Conservation (phyloP, 2,888 invertebrate species). For the Busseola fusca region DNA sequence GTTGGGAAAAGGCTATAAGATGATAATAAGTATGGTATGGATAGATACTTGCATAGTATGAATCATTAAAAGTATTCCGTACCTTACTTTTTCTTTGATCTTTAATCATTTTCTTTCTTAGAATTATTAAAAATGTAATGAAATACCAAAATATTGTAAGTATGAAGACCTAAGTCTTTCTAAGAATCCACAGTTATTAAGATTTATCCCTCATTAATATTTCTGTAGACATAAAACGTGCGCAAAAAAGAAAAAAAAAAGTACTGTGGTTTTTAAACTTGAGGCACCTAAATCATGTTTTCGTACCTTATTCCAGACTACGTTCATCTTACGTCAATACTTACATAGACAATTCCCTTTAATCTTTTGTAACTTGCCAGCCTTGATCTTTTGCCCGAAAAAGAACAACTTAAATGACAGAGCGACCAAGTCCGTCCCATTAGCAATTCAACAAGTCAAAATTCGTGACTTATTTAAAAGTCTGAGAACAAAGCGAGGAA, state of each 20-base stretch:
- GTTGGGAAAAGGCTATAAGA: no score
- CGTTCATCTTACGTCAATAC: neutral
- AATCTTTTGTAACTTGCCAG: slow-evolving; percentile 1
- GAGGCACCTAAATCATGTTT: neutral
- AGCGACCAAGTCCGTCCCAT: slow-evolving; percentile 28
- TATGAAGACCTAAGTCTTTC: neutral
- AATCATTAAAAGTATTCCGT: no score
- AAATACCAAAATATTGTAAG: neutral
- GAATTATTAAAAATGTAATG: neutral
- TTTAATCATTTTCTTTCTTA: neutral
- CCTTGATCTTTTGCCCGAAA: slow-evolving; percentile 31
- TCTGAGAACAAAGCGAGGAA: slow-evolving; percentile 35
- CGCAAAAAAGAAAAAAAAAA: neutral
- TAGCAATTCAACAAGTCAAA: slow-evolving; percentile 54
- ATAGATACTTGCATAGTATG: no score
- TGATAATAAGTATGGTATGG: no score
- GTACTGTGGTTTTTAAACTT: neutral
- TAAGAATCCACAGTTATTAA: neutral
- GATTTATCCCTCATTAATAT: neutral
- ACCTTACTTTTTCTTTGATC: no score
- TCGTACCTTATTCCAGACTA: no score
- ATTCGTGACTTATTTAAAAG: slow-evolving; percentile 54
- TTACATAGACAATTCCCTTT: slow-evolving; percentile 8
- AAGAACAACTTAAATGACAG: slow-evolving; percentile 30
- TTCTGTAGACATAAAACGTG: neutral